Percentiles rank a stretch among this genome's conserved stretches.
Conservation (phyloP, 92 coral and sea anemone genomes). For the Heliopora coerulea region DNA sequence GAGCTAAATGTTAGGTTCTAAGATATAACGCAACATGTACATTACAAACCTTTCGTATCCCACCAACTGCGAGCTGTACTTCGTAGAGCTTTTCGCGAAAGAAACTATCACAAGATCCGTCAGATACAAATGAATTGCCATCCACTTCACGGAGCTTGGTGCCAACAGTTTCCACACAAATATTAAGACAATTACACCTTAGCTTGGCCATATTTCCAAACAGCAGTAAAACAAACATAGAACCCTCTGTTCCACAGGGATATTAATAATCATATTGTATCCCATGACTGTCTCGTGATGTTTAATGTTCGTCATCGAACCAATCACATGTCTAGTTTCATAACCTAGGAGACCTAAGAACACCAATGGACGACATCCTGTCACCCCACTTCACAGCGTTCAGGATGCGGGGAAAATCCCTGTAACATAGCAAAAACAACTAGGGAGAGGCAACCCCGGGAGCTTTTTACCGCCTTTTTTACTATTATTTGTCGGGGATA, state of each 20-base stretch:
- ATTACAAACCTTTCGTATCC: constrained; percentile 85
- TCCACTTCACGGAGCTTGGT: constrained; percentile 66
- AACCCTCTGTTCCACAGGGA: background rate
- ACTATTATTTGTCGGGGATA: too few relatives aligned
- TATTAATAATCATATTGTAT: background rate
- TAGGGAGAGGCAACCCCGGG: too few relatives aligned
- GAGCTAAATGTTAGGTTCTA: too few relatives aligned
- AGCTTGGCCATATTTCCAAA: constrained; percentile 66
- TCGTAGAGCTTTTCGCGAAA: constrained; percentile 68
- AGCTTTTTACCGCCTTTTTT: too few relatives aligned
- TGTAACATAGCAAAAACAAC: too few relatives aligned
- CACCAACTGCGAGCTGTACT: constrained; percentile 93
- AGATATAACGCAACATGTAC: too few relatives aligned
- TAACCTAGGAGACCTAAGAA: background rate
- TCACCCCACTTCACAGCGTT: constrained; percentile 4
- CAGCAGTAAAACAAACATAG: background rate
- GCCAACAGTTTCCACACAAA: constrained; percentile 71
- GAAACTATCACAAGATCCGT: constrained; percentile 54
- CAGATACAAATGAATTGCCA: constrained; percentile 68
- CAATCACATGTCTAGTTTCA: constrained; percentile 18
- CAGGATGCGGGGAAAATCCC: too few relatives aligned
- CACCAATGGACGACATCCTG: constrained; percentile 9
- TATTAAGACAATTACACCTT: constrained; percentile 74
- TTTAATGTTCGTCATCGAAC: background rate
- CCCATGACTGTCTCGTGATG: constrained; percentile 36